phyloP scores from a whole-genome alignment of 2,113 vertebrate species.

The Cololabis saira region DNA sequence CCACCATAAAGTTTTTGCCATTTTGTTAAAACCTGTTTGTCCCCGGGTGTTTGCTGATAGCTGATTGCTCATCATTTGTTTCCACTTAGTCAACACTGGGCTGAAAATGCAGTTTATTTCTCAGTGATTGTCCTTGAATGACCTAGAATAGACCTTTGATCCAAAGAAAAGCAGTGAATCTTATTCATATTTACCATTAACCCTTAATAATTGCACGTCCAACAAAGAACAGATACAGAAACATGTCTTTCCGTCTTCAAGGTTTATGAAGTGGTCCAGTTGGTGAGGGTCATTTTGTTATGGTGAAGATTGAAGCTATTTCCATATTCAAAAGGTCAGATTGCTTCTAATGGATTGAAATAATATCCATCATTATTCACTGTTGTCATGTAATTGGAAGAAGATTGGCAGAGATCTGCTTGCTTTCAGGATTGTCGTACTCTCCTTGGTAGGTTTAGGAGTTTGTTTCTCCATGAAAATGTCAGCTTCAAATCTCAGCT shows the following conservation, averaged over 20 bases:
- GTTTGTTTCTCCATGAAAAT: constrained; percentile 10
- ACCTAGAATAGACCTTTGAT: neutral
- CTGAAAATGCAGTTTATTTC: neutral
- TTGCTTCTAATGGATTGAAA: constrained; percentile 18
- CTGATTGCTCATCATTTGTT: too few relatives aligned
- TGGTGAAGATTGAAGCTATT: constrained; percentile 24
- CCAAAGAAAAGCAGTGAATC: neutral
- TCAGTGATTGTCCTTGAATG: neutral
- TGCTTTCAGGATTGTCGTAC: neutral
- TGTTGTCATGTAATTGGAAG: neutral
- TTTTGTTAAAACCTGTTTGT: too few relatives aligned
- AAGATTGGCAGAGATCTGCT: neutral
- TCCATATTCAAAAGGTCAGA: constrained; percentile 27
- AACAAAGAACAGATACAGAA: too few relatives aligned
- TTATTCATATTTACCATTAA: constrained; percentile 1
- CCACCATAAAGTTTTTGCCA: too few relatives aligned
- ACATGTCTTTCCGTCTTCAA: too few relatives aligned
- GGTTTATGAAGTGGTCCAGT: neutral
- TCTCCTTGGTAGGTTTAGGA: neutral
- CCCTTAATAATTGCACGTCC: neutral
- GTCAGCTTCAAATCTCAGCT: constrained; percentile 5
- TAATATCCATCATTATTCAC: constrained; percentile 18
- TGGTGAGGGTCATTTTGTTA: constrained; percentile 31
- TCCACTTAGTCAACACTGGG: too few relatives aligned
- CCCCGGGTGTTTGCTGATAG: too few relatives aligned